These are phyloP conservation scores for Magallana angulata DNA, from an alignment of 1,140 invertebrate genomes.

Conservation along the genomic window DNA sequence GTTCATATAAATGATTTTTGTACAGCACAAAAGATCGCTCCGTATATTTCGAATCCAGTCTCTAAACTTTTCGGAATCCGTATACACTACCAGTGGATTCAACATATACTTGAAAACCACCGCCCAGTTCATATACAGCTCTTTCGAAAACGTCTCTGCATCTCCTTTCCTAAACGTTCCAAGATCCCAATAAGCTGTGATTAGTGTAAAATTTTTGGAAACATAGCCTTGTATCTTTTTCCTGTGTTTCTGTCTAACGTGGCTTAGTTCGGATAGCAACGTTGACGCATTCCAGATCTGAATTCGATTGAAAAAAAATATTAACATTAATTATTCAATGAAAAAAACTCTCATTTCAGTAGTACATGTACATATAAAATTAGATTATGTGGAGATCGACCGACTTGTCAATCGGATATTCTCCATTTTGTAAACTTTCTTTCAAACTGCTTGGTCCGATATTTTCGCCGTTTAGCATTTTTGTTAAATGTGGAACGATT, in stretches of 20 bases:
- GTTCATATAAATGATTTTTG: background rate
- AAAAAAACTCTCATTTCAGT: no score
- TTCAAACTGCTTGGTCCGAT: no score
- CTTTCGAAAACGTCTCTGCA: background rate
- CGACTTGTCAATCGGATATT: no score
- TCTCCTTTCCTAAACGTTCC: background rate
- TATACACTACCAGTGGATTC: background rate
- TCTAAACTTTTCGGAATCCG: background rate
- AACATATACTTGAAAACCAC: background rate
- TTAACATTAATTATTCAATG: no score
- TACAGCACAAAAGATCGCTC: background rate
- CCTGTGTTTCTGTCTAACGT: background rate
- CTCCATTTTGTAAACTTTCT: no score
- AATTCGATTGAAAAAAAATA: background rate
- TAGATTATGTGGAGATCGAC: no score
- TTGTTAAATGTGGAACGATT: no score
- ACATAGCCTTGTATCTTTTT: background rate
- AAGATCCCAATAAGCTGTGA: background rate
- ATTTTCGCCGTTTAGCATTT: no score
- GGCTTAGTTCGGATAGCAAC: background rate
- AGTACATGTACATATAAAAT: no score
- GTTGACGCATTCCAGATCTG: background rate
- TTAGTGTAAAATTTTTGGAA: background rate
- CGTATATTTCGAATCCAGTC: background rate
- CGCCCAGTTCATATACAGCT: background rate